Conservation (phyloP, 2,113 vertebrate genomes). For the Hylia prasina region DNA sequence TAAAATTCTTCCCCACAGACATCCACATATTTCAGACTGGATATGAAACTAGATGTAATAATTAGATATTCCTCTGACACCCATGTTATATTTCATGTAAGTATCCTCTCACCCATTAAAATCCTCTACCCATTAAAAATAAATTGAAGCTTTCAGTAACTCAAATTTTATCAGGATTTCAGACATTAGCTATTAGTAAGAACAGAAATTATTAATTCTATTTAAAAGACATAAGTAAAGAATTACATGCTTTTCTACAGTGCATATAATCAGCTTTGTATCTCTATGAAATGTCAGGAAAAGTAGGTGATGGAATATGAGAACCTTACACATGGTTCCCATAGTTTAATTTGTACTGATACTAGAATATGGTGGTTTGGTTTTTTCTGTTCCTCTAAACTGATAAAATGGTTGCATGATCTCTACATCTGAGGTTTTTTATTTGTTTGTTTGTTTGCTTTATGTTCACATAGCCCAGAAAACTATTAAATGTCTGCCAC, state of each 20-base stretch:
- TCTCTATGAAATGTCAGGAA: not conserved
- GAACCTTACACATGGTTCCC: not conserved
- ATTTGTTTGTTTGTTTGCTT: too few relatives aligned
- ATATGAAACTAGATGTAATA: not conserved
- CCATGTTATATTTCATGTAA: not conserved
- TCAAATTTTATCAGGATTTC: not conserved
- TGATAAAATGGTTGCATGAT: not conserved
- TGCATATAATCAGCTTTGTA: not conserved
- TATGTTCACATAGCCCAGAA: not conserved
- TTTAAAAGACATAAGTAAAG: not conserved
- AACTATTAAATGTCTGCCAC: not conserved
- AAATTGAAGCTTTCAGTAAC: not conserved
- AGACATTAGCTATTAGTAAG: not conserved
- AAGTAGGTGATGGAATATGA: not conserved
- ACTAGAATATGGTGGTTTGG: not conserved
- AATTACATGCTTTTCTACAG: not conserved
- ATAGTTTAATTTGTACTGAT: not conserved
- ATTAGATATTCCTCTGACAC: not conserved
- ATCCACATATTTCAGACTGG: not conserved
- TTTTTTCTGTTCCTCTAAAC: not conserved
- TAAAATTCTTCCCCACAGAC: not conserved
- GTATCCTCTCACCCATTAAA: not conserved
- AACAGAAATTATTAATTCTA: not conserved
- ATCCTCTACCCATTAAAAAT: not conserved
- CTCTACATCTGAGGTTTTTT: too few relatives aligned